A percentile compares a stretch with the other conserved stretches of the same genome.
These are phyloP conservation scores for Hypena proboscidalis DNA, from an alignment of 2,888 invertebrate genomes.

Conservation along the genomic window DNA sequence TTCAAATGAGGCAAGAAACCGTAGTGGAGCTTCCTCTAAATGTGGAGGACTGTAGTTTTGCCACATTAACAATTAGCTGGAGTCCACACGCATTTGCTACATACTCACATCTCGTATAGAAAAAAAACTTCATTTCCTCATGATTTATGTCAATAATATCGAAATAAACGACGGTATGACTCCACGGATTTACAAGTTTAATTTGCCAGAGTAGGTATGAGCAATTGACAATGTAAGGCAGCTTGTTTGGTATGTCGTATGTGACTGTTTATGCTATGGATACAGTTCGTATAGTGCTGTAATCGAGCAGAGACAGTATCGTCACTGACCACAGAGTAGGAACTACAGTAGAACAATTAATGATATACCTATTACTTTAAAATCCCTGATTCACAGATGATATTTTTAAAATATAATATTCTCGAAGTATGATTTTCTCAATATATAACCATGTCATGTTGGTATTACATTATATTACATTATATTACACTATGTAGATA, in stretches of 20 bases:
- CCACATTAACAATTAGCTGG: too few species aligned
- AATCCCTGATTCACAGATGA: too few species aligned
- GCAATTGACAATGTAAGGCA: constrained; percentile 12
- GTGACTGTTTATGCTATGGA: constrained; percentile 5
- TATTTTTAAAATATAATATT: too few species aligned
- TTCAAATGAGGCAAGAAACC: too few species aligned
- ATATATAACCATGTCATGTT: too few species aligned
- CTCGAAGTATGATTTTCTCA: too few species aligned
- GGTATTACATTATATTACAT: too few species aligned
- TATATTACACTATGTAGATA: too few species aligned
- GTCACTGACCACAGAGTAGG: constrained; percentile 6
- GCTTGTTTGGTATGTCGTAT: constrained; percentile 10
- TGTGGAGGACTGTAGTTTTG: too few species aligned
- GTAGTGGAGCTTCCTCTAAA: too few species aligned
- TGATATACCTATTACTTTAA: background rate
- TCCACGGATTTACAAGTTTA: constrained; percentile 19
- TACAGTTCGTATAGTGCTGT: constrained; percentile 1
- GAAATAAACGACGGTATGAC: constrained; percentile 16
- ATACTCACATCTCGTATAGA: too few species aligned
- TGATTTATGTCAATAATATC: constrained; percentile 29
- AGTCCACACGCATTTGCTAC: too few species aligned
- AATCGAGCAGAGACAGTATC: constrained; percentile 2
- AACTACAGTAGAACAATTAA: background rate
- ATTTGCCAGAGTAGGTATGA: constrained; percentile 7
- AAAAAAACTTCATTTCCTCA: constrained; percentile 30